Base-by-base conservation (phyloP, 2,888 invertebrate genomes). In the Aphidius colemani region DNA sequence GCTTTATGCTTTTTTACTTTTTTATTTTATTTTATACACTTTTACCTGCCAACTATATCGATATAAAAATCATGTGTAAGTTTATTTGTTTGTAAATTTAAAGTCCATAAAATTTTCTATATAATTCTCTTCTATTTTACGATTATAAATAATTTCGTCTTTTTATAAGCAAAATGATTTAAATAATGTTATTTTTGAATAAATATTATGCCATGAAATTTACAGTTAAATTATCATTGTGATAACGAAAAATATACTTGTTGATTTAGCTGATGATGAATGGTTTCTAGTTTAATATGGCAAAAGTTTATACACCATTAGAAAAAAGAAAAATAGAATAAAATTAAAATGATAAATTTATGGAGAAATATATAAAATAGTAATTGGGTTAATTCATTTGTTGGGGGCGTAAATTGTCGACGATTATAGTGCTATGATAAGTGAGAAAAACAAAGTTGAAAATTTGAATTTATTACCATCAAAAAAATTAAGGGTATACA, bases 361-460 rank as follows among this genome's bases (percentile, higher is more conserved):
- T 7, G 41, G 40, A 48, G 39, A 64, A 53, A 67, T 44, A 48
- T 44, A 63, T 48, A 53, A 53, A 61, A 48, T 41, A 60, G 51
- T 64, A 69, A 69, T 67, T 67, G 67, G 67, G 69, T 63, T 69
- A 69, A 69, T 69, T 64, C 67, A 55, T 63, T 65, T 44, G 53
- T 30, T 46, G 8, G 50, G 59, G 61, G 61, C 39, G 53, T 66
- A 65, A 66, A 68, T 66, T 65, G 63, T 50, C 49, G 57, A 45
- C 59, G 65, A 66, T 65, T 63, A 66, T 61, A 46, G 50, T 46
- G 57, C 45, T 61, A 57, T 30, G 62, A 66, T 66, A 60, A 60
- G 41, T 51, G 30, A 57, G 46, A 57, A 45, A 7, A 45, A 39
- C 39, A 46, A 8, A 57, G 57, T 57, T 57, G 39, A 57, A 46